These are phyloP conservation scores for Siniperca obscura DNA, from an alignment of 2,797 vertebrate genomes.

Conservation along the genomic window DNA sequence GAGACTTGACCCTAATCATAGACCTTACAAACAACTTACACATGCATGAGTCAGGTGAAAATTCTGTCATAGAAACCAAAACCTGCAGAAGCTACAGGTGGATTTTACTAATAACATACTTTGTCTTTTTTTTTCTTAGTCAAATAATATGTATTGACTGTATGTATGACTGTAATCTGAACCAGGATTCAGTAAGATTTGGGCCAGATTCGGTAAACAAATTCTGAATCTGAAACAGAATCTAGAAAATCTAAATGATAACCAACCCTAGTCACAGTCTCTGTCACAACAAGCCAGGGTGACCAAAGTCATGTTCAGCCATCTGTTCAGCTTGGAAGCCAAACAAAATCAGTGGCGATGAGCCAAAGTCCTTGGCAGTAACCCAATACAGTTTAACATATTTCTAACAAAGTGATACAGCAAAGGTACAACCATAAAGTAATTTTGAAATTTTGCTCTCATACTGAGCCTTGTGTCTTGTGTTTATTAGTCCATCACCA, in stretches of 20 bases:
- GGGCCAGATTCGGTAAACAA: neutral
- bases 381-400: conserved; percentile 52
- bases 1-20: neutral
- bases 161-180: neutral
- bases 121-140: neutral
- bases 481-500: neutral
- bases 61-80: neutral
- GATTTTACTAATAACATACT: neutral
- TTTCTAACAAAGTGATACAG: conserved; percentile 43
- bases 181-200: neutral
- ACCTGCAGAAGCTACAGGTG: neutral
- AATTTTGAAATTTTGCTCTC: conserved; percentile 1
- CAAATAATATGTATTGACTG: neutral
- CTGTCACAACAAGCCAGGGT: conserved; percentile 28
- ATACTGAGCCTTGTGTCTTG: neutral
- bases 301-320: conserved; percentile 42
- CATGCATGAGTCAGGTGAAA: neutral
- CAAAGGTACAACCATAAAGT: conserved; percentile 34
- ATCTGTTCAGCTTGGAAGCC: conserved; percentile 55
- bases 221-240: conserved; percentile 5
- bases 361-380: conserved; percentile 39
- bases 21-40: neutral
- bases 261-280: conserved; percentile 5
- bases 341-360: conserved; percentile 35
- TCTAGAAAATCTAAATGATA: conserved; percentile 1